Conservation (phyloP, 1,140 invertebrate genomes). For the Monochamus saltuarius region DNA sequence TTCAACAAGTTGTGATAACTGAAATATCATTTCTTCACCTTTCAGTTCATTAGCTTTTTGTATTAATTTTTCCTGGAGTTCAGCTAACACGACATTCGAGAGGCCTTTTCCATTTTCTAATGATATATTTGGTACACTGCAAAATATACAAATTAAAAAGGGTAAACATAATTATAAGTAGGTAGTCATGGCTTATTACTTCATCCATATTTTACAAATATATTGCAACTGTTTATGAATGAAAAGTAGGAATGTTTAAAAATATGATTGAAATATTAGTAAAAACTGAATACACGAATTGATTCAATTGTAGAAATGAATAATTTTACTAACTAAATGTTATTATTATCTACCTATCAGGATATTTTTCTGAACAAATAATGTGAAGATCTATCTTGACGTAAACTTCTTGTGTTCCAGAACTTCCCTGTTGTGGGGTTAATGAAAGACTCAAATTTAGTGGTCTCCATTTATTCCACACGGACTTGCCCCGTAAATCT, state of each 20-base stretch:
- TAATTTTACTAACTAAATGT: conserved; percentile 1
- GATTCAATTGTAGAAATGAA: too few relatives aligned
- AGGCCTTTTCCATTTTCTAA: conserved; percentile 70
- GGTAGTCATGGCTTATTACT: too few relatives aligned
- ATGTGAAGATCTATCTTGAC: conserved; percentile 69
- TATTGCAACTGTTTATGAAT: too few relatives aligned
- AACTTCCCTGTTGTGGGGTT: conserved; percentile 67
- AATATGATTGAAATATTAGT: background rate
- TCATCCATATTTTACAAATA: too few relatives aligned
- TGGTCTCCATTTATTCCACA: conserved; percentile 61
- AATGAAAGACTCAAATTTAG: conserved; percentile 67
- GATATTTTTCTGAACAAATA: conserved; percentile 68
- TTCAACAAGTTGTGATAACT: conserved; percentile 68
- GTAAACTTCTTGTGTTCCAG: conserved; percentile 60
- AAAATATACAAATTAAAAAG: conserved; percentile 17
- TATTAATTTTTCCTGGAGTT: conserved; percentile 60
- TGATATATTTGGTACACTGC: conserved; percentile 62
- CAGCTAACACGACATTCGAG: conserved; percentile 60
- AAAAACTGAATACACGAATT: too few relatives aligned
- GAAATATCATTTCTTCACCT: conserved; percentile 78
- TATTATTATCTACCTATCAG: conserved; percentile 62
- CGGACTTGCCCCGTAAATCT: conserved; percentile 58
- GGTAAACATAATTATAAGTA: too few relatives aligned
- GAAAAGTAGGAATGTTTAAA: too few relatives aligned
- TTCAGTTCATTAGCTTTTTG: conserved; percentile 57